Evolutionary conservation across 1,140 invertebrate species (phyloP).

Genomic region (Reticulitermes speratus): DNA sequence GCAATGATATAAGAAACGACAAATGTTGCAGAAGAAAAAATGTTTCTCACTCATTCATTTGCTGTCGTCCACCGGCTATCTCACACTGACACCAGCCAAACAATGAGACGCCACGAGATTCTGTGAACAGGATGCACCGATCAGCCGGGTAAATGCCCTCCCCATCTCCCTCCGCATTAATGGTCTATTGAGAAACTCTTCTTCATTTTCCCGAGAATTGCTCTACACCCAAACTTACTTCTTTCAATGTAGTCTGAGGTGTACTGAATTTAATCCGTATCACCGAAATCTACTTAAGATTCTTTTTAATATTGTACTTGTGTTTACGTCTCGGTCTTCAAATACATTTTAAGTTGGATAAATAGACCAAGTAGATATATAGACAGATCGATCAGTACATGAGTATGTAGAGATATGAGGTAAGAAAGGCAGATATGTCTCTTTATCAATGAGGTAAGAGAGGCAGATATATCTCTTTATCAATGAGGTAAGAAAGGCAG

Average conservation of each 20-base stretch:
- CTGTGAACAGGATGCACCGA: background rate
- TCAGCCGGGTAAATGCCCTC: background rate
- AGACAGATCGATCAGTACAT: too few relatives aligned
- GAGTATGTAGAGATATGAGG: too few relatives aligned
- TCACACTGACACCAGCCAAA: background rate
- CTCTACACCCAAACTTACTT: background rate
- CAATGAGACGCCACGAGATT: background rate
- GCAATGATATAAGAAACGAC: background rate
- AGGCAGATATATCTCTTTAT: too few relatives aligned
- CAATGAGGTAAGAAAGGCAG: too few relatives aligned
- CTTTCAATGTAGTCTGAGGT: background rate
- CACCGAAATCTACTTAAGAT: too few relatives aligned
- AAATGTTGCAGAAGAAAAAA: background rate
- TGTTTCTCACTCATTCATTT: constrained; percentile 3
- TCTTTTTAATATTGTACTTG: too few relatives aligned
- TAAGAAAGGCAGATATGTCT: too few relatives aligned
- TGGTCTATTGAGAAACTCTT: background rate
- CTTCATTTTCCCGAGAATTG: background rate
- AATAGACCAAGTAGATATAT: too few relatives aligned
- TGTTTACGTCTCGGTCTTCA: too few relatives aligned
- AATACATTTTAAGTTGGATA: too few relatives aligned
- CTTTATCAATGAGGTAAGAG: too few relatives aligned
- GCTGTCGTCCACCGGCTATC: background rate
- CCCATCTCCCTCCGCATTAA: background rate
- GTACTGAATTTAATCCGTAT: background rate